Evolutionary conservation across 2,888 invertebrate genomes (phyloP).

Genomic region (Perdita meconis): DNA sequence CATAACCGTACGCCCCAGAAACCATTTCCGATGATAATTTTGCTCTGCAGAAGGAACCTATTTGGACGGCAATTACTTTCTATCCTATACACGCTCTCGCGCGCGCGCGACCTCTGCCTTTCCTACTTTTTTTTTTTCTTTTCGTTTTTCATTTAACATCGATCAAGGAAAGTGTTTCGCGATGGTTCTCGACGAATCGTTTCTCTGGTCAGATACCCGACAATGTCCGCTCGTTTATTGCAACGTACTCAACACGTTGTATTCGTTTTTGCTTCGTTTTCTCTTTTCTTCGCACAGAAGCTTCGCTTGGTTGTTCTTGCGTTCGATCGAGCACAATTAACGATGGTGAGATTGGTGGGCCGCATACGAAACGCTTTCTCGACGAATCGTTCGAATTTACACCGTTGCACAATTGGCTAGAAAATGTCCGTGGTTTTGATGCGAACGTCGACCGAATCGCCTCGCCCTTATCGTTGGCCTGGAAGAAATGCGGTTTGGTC

Average conservation of each 20-base stretch:
- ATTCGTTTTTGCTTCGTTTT: not conserved
- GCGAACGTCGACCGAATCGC: too few relatives aligned
- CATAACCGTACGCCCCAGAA: slow-evolving; percentile 17
- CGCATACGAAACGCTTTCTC: slow-evolving; percentile 20
- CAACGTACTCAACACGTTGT: too few relatives aligned
- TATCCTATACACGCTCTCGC: slow-evolving; percentile 61
- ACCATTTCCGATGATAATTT: slow-evolving; percentile 55
- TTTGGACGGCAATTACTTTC: slow-evolving; percentile 77
- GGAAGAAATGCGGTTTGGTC: too few relatives aligned
- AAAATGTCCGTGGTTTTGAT: too few relatives aligned
- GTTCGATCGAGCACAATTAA: slow-evolving; percentile 52
- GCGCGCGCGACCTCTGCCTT: slow-evolving; percentile 18
- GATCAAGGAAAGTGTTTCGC: slow-evolving; percentile 19
- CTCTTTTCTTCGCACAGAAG: too few relatives aligned
- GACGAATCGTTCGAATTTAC: not conserved
- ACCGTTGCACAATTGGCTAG: not conserved
- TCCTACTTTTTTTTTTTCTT: slow-evolving; percentile 17
- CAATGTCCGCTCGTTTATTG: not conserved
- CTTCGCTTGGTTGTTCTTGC: slow-evolving; percentile 32
- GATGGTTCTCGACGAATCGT: slow-evolving; percentile 22
- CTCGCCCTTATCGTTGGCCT: too few relatives aligned
- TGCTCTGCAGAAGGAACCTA: slow-evolving; percentile 68
- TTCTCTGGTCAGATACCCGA: not conserved
- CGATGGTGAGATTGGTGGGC: slow-evolving; percentile 17
- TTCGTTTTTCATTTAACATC: too few relatives aligned